Evolutionary conservation across 1,140 invertebrate genomes (phyloP).

Genomic region (Whitmania pigra): DNA sequence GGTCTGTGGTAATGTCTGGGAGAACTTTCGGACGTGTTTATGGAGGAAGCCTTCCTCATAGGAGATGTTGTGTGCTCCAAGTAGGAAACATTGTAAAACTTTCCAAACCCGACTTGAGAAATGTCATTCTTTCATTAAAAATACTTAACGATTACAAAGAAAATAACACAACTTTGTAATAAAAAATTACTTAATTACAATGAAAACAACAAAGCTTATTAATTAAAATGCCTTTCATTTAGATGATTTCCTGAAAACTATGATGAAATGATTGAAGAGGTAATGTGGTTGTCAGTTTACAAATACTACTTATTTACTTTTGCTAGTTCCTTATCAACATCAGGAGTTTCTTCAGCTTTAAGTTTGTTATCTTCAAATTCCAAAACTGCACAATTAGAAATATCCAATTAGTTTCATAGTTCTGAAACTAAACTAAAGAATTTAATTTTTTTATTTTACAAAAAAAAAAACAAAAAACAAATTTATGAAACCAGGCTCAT

Average conservation of each 20-base stretch:
- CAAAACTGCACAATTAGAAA: background rate
- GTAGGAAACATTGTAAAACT: slow-evolving; percentile 36
- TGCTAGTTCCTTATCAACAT: too few relatives aligned
- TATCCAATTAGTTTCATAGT: background rate
- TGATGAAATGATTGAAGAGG: too few relatives aligned
- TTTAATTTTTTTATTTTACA: background rate
- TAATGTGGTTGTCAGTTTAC: too few relatives aligned
- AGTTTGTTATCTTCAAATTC: background rate
- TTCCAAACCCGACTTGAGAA: slow-evolving; percentile 29
- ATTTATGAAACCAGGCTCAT: background rate
- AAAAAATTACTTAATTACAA: too few relatives aligned
- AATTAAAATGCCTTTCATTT: too few relatives aligned
- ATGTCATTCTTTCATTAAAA: background rate
- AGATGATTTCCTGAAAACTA: too few relatives aligned
- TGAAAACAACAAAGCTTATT: too few relatives aligned
- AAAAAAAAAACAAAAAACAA: background rate
- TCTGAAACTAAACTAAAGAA: background rate
- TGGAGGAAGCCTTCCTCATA: slow-evolving; percentile 28
- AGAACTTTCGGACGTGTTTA: slow-evolving; percentile 25
- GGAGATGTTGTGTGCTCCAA: slow-evolving; percentile 27
- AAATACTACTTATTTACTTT: too few relatives aligned
- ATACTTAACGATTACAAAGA: too few relatives aligned
- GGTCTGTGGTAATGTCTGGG: slow-evolving; percentile 34
- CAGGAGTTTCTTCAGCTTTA: too few relatives aligned
- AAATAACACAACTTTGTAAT: too few relatives aligned